Evolutionary conservation across 2,888 invertebrate genomes (phyloP).

Genomic region (Chymomyza amoena): DNA sequence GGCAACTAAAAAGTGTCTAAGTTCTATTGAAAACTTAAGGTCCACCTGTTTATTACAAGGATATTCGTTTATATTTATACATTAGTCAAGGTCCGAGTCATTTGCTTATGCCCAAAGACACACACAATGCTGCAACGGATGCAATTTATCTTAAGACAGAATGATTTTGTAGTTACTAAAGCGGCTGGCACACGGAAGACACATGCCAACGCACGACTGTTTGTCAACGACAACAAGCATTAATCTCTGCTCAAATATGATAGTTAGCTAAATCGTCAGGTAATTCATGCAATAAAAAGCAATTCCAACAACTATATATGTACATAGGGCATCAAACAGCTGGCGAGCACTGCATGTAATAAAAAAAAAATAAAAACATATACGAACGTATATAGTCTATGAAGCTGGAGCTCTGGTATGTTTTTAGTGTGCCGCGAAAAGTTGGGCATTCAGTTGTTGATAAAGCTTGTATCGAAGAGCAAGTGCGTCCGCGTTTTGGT

Average conservation of each 20-base stretch:
- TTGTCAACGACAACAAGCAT: not conserved
- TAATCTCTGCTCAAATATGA: not conserved
- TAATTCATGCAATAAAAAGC: not conserved
- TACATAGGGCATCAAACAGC: not conserved
- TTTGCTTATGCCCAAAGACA: not conserved
- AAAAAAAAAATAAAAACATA: not conserved
- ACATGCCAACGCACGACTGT: not conserved
- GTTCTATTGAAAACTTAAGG: too few relatives aligned
- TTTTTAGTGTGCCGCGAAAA: not conserved
- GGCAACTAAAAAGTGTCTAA: too few relatives aligned
- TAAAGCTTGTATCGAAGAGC: not conserved
- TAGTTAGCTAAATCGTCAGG: not conserved
- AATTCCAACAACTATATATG: conserved; percentile 6
- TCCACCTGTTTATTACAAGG: too few relatives aligned
- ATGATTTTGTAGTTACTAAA: not conserved
- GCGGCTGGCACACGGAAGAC: not conserved
- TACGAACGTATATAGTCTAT: not conserved
- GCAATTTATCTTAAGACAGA: not conserved
- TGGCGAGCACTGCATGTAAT: conserved; percentile 2
- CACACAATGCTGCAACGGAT: not conserved
- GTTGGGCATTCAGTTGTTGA: not conserved
- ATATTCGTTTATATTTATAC: too few relatives aligned
- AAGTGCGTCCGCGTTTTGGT: not conserved
- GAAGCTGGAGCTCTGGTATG: not conserved
- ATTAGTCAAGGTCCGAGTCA: too few relatives aligned